Evolutionary conservation across 1,140 invertebrate genomes (phyloP), one percentile per base, ranked within the genome.

Genomic region (Drosophila orena): DNA sequence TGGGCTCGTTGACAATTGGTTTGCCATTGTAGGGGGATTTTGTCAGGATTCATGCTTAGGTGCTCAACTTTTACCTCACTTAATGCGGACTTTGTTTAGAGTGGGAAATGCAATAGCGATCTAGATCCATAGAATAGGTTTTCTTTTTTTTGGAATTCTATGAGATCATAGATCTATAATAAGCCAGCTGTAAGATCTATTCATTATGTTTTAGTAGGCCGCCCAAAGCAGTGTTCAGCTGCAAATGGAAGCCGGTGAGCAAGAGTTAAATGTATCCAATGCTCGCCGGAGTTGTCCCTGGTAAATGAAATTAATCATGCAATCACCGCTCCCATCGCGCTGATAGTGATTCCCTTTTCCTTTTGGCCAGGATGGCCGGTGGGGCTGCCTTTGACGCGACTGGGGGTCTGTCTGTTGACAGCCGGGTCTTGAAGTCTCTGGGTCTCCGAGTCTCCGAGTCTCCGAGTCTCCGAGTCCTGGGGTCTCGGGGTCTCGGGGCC

Each of bases 391-490:
- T 70, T 70, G 64, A 70, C 66, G 46, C 43, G 42, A 66, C 50
- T 35, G 47, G 58, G 65, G 64, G 30, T 54, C 60, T 69, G 50
- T 46, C 43, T 81, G 79, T 88, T 88, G 83, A 79, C 83, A 77
- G 62, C 79, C 59, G 79, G 47, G 81, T 60, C 37, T 14, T 14
- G 37, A 70, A 44, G 81, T 60, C 71, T 46, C 42, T 10, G 30
- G 10, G 30, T 30, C 7, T 27, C 6, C 6, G 24, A 27, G 24
- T 27, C 24, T 27, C 20, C 20, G 20, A 43, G 81, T 60, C 71
- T 46, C 46, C 6, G 27, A 7, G 27, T 30, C 1, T 30, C 8
- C 8, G 7, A 30, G 27, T 30, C 27, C 8, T 24, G 22, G 22
- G 22, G 22, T 24, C 22, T 24, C 22, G 24, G 22, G 22, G 4